phyloP scores from a whole-genome alignment of 2,797 vertebrate species.

The Peromyscus eremicus region DNA sequence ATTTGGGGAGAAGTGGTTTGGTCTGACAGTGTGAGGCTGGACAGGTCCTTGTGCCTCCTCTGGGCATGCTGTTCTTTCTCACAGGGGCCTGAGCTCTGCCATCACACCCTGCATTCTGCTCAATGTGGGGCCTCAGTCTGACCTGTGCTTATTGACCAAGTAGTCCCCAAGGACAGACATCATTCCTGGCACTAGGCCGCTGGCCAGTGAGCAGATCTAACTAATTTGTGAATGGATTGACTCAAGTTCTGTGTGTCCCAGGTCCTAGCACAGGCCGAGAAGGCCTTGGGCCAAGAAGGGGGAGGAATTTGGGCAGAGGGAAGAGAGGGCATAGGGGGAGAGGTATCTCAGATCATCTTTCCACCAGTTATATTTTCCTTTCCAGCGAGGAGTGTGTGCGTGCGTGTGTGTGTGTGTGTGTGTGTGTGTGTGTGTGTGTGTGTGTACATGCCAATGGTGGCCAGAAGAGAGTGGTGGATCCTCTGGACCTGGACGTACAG shows the following conservation, averaged over 20 bases:
- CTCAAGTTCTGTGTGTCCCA: constrained; percentile 19
- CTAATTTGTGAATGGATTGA: not conserved
- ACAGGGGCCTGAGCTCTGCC: not conserved
- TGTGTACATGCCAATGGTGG: not conserved
- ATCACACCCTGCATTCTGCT: not conserved
- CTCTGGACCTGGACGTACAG: not conserved
- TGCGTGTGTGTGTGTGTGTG: not conserved
- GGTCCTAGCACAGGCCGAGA: not conserved
- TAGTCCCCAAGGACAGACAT: not conserved
- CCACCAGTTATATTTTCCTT: not conserved
- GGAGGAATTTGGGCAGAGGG: not conserved
- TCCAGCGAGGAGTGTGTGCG: not conserved
- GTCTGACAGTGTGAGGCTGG: not conserved
- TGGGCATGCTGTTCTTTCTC: constrained; percentile 4
- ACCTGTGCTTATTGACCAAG: not conserved
- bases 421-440: too few species aligned
- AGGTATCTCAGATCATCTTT: not conserved
- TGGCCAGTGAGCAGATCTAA: not conserved
- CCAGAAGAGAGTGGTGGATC: not conserved
- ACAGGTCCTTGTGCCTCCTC: too few species aligned
- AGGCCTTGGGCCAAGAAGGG: not conserved
- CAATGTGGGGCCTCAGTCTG: not conserved
- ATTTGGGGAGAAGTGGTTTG: not conserved
- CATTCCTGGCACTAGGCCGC: not conserved
- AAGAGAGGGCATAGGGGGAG: not conserved